Conservation (phyloP, 30 jellyfish, hydroid and myxozoan genomes). For the Turritopsis dohrnii region DNA sequence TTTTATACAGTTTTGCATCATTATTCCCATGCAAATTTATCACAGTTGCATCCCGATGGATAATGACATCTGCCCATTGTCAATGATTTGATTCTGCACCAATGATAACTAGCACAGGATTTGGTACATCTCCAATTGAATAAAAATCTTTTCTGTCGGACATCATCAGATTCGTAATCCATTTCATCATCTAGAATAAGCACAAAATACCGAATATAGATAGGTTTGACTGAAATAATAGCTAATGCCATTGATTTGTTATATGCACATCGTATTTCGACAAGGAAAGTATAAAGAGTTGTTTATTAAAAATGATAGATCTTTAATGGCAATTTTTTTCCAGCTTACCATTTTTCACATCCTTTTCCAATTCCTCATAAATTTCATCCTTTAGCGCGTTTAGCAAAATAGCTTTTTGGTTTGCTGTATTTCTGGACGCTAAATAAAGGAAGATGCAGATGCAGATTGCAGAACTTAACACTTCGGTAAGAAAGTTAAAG, state of each 20-base stretch:
- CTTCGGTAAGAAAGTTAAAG: no score
- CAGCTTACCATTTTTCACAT: neutral
- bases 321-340: neutral
- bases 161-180: neutral
- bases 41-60: neutral
- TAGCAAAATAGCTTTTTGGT: neutral
- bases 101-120: neutral
- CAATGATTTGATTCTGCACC: neutral
- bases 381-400: neutral
- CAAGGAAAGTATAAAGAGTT: no score
- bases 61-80: neutral
- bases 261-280: no score
- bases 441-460: no score
- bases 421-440: no score
- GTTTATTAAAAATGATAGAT: no score
- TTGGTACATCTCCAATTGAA: neutral
- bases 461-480: no score
- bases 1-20: no score
- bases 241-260: no score
- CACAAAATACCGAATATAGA: no score
- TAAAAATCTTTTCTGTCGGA: neutral
- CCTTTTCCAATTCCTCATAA: neutral
- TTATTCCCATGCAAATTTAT: neutral
- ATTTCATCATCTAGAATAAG: neutral
- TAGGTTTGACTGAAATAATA: no score